Evolutionary conservation across 2,888 invertebrate species (phyloP).

Genomic region (Megamerina dolium): DNA sequence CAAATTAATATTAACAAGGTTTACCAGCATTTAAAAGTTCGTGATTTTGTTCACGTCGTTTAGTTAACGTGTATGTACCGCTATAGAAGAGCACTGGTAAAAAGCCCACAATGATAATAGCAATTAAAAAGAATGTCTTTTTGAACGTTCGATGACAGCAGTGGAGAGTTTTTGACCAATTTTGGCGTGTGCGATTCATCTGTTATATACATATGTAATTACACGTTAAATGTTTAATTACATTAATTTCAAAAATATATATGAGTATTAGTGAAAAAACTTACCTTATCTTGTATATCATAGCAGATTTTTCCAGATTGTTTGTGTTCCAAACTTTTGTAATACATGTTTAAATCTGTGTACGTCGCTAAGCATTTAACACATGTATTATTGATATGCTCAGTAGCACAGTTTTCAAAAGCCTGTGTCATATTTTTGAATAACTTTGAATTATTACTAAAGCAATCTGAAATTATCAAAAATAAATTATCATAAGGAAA

Average conservation of each 20-base stretch:
- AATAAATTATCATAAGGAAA: no score
- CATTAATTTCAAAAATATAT: not conserved
- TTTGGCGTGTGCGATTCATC: slow-evolving; percentile 41
- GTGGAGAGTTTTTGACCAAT: slow-evolving; percentile 36
- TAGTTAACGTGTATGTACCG: slow-evolving; percentile 29
- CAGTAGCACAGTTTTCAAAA: slow-evolving; percentile 16
- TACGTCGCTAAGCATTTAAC: slow-evolving; percentile 18
- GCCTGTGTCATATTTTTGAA: slow-evolving; percentile 14
- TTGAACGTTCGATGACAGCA: slow-evolving; percentile 37
- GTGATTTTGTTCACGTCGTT: slow-evolving; percentile 32
- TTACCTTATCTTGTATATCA: slow-evolving; percentile 33
- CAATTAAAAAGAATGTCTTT: slow-evolving; percentile 25
- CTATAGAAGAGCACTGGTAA: slow-evolving; percentile 38
- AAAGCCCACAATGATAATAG: slow-evolving; percentile 22
- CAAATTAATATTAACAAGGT: no score
- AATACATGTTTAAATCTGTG: slow-evolving; percentile 28
- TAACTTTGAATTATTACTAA: slow-evolving; percentile 12
- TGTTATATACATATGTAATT: slow-evolving; percentile 19
- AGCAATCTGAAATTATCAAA: slow-evolving; percentile 32
- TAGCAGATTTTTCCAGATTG: slow-evolving; percentile 34
- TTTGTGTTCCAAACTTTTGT: slow-evolving; percentile 28
- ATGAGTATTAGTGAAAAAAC: not conserved
- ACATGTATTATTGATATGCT: slow-evolving; percentile 15
- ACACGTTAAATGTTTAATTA: not conserved
- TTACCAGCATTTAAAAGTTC: slow-evolving; percentile 30